These are phyloP conservation scores for Hedya salicella DNA, from an alignment of 2,888 invertebrate genomes.

Conservation along the genomic window DNA sequence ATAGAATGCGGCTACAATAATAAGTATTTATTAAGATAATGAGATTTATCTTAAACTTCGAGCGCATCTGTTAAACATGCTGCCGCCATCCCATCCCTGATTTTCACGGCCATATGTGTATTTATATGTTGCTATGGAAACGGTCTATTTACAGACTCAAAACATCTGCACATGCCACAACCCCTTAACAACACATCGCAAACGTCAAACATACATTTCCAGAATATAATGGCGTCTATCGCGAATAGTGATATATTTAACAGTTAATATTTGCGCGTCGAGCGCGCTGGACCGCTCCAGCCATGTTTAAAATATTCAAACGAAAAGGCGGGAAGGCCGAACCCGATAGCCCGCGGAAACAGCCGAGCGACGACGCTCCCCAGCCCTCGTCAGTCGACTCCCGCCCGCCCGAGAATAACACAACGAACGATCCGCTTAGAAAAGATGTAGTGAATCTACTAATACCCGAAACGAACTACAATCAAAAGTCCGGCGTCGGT, in stretches of 20 bases:
- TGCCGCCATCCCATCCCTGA: background rate
- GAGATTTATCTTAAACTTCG: no score
- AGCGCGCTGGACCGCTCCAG: slow-evolving; percentile 61
- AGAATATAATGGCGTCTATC: slow-evolving; percentile 38
- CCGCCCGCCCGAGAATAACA: slow-evolving; percentile 68
- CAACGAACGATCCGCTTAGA: slow-evolving; percentile 62
- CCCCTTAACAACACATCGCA: slow-evolving; percentile 46
- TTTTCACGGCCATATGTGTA: background rate
- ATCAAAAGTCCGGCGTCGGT: slow-evolving; percentile 72
- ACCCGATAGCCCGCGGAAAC: slow-evolving; percentile 59
- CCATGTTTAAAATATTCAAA: slow-evolving; percentile 82
- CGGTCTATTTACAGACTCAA: background rate
- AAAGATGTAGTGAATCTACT: slow-evolving; percentile 81
- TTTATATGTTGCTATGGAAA: slow-evolving; percentile 12
- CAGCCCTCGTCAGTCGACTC: slow-evolving; percentile 62
- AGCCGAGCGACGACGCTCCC: slow-evolving; percentile 57
- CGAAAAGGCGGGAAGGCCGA: slow-evolving; percentile 78
- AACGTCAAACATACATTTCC: slow-evolving; percentile 16
- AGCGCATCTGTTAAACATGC: no score
- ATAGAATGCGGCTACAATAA: no score
- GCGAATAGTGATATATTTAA: slow-evolving; percentile 48
- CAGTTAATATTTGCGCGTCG: slow-evolving; percentile 61
- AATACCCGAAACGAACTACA: slow-evolving; percentile 74
- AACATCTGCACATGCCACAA: slow-evolving; percentile 23
- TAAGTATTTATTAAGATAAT: background rate